Percentiles rank a stretch among this genome's conserved stretches.
phyloP scores from a whole-genome alignment of 2,888 invertebrate genomes.

The Spicauda simplicius region DNA sequence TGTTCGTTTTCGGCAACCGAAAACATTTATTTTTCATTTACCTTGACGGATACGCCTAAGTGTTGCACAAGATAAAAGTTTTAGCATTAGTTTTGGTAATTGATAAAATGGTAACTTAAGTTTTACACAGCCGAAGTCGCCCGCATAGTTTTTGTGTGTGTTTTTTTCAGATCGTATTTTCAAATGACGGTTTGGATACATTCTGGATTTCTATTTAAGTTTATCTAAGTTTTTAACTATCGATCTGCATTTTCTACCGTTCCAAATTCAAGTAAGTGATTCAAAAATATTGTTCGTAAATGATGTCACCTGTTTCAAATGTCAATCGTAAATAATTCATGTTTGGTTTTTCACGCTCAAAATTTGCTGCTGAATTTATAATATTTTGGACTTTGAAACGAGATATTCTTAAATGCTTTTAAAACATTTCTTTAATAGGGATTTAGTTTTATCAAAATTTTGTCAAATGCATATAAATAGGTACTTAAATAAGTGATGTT shows the following conservation, averaged over 20 bases:
- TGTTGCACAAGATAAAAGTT: slow-evolving; percentile 22
- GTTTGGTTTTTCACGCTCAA: too few relatives aligned
- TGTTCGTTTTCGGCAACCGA: slow-evolving; percentile 35
- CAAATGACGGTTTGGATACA: background rate
- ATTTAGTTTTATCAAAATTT: too few relatives aligned
- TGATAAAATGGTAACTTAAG: background rate
- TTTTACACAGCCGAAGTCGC: background rate
- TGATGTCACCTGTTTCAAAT: background rate
- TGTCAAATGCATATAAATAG: too few relatives aligned
- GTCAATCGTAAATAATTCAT: too few relatives aligned
- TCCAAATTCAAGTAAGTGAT: background rate
- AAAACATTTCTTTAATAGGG: too few relatives aligned
- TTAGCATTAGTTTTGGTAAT: background rate
- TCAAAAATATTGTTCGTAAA: background rate
- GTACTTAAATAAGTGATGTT: too few relatives aligned
- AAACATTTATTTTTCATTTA: slow-evolving; percentile 28
- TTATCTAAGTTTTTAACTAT: background rate
- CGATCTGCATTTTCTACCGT: background rate
- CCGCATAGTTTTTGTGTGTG: background rate
- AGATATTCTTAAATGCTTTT: background rate
- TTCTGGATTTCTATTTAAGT: background rate
- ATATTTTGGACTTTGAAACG: too few relatives aligned
- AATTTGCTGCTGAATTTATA: too few relatives aligned
- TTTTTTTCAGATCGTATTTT: background rate
- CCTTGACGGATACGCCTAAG: slow-evolving; percentile 40